These are phyloP conservation scores for Anhinga anhinga DNA, from an alignment of 2,113 vertebrate genomes.

Conservation along the genomic window DNA sequence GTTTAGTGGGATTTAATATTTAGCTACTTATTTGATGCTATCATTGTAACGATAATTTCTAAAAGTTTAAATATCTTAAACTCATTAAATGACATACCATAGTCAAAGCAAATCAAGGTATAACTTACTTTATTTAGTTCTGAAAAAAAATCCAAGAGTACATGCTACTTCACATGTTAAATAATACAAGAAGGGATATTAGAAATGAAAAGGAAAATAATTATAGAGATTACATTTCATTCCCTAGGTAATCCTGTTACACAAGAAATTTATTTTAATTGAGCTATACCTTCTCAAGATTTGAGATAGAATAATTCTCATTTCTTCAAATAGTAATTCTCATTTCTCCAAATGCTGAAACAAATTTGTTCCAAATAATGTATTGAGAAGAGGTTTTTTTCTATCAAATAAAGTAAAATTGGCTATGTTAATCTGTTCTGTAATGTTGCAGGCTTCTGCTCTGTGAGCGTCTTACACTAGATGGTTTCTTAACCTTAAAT, in stretches of 20 bases:
- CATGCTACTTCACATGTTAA: neutral
- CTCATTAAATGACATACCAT: neutral
- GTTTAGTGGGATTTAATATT: neutral
- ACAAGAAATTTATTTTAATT: neutral
- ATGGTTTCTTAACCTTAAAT: neutral
- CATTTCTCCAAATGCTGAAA: neutral
- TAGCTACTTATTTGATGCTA: neutral
- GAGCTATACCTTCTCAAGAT: neutral
- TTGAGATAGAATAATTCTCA: neutral
- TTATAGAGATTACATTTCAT: neutral
- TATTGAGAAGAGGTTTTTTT: neutral
- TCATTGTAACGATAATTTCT: neutral
- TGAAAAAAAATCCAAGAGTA: neutral
- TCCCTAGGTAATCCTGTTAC: neutral
- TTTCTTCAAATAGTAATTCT: neutral
- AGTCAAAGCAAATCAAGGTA: neutral
- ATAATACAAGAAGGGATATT: neutral
- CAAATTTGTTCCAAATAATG: neutral
- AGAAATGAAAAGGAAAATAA: constrained; percentile 26
- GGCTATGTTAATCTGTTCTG: neutral
- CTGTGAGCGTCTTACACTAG: neutral
- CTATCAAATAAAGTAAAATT: neutral
- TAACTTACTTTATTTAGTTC: neutral
- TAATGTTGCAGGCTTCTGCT: neutral
- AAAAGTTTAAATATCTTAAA: neutral